Conservation (phyloP, 2,888 invertebrate genomes). For the Meteorus colon region DNA sequence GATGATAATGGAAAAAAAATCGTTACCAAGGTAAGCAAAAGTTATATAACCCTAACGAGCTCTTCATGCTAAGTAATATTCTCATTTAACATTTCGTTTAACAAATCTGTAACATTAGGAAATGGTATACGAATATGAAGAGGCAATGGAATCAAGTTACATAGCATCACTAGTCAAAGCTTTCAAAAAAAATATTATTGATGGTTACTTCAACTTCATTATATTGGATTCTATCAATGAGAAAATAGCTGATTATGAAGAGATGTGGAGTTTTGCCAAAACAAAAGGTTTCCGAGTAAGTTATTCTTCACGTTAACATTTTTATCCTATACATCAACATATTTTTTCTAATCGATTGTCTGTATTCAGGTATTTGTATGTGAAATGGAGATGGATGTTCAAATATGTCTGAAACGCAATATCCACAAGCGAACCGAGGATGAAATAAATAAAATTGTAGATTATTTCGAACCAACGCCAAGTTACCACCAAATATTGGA, state of each 20-base stretch:
- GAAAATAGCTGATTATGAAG: constrained; percentile 86
- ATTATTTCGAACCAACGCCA: constrained; percentile 87
- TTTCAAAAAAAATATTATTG: constrained; percentile 91
- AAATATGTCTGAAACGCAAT: constrained; percentile 87
- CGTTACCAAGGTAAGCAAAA: constrained; percentile 75
- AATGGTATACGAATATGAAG: constrained; percentile 92
- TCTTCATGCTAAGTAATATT: constrained; percentile 10
- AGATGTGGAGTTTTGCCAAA: constrained; percentile 91
- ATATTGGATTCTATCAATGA: constrained; percentile 94
- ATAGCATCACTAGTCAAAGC: constrained; percentile 88
- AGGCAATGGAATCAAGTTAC: constrained; percentile 87
- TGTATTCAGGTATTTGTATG: constrained; percentile 87
- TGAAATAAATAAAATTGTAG: constrained; percentile 84
- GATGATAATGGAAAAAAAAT: constrained; percentile 85
- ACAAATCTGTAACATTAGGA: constrained; percentile 72
- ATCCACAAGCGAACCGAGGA: constrained; percentile 85
- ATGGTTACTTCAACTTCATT: constrained; percentile 93
- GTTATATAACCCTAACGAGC: neutral
- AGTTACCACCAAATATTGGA: constrained; percentile 87
- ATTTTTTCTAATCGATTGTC: constrained; percentile 11
- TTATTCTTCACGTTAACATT: neutral
- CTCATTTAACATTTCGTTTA: neutral
- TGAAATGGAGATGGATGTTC: constrained; percentile 88
- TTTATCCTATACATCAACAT: neutral
- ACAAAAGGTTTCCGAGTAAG: constrained; percentile 88